Conservation (phyloP, 2,113 vertebrate genomes). For the Fregetta grallaria region DNA sequence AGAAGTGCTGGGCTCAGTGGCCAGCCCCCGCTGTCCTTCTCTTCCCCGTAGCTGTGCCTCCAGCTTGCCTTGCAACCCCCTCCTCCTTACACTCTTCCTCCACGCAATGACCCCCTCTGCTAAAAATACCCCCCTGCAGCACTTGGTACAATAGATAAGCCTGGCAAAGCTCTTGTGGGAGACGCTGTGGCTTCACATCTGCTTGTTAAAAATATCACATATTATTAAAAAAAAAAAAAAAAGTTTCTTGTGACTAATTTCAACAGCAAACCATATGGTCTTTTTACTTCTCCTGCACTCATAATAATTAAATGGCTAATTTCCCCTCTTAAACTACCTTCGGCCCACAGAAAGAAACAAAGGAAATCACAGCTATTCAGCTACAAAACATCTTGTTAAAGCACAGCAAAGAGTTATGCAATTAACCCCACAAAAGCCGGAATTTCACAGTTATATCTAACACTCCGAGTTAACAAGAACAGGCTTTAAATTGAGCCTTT, state of each 20-base stretch:
- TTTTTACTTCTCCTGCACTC: slow-evolving; percentile 71
- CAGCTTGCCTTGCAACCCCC: background rate
- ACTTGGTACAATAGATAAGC: slow-evolving; percentile 45
- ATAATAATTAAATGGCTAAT: slow-evolving; percentile 76
- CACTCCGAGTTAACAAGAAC: slow-evolving; percentile 37
- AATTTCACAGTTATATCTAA: slow-evolving; percentile 66
- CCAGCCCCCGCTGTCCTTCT: background rate
- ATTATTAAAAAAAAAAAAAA: slow-evolving; percentile 65
- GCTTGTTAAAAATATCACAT: slow-evolving; percentile 76
- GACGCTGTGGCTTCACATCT: slow-evolving; percentile 63
- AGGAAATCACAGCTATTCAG: slow-evolving; percentile 69
- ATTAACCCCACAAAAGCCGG: slow-evolving; percentile 60
- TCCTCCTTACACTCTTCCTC: background rate
- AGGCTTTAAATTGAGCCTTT: background rate
- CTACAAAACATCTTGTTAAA: slow-evolving; percentile 65
- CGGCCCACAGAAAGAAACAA: slow-evolving; percentile 72
- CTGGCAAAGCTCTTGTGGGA: slow-evolving; percentile 62
- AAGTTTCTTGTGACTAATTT: slow-evolving; percentile 80
- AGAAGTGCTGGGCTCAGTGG: background rate
- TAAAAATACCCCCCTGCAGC: slow-evolving; percentile 36
- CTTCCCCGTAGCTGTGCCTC: background rate
- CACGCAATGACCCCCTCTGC: background rate
- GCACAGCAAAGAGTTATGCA: slow-evolving; percentile 64
- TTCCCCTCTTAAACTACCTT: slow-evolving; percentile 65
- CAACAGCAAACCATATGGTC: slow-evolving; percentile 74